These are phyloP conservation scores for Nasonia giraulti DNA, from an alignment of 1,140 invertebrate genomes.

Conservation along the genomic window DNA sequence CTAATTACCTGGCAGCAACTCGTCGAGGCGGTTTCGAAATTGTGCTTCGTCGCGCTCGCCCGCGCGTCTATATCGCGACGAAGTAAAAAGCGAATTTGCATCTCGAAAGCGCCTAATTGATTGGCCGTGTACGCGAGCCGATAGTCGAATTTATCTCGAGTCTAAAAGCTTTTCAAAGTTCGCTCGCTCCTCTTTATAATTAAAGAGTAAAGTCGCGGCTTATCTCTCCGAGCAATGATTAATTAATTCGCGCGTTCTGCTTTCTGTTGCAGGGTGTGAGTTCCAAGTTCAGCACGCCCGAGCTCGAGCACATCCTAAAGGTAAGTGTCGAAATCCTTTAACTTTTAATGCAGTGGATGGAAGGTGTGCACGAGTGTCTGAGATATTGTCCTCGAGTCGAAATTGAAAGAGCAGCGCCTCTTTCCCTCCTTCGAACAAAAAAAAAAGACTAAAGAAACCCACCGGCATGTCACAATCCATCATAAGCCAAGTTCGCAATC, in stretches of 20 bases:
- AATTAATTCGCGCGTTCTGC: slow-evolving; percentile 38
- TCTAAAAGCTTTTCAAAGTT: slow-evolving; percentile 46
- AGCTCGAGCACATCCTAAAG: slow-evolving; percentile 69
- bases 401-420: no score
- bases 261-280: slow-evolving; percentile 60
- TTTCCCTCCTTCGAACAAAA: no score
- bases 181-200: slow-evolving; percentile 13
- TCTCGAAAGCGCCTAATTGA: slow-evolving; percentile 13
- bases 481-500: neutral
- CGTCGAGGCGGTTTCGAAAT: neutral
- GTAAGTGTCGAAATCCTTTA: slow-evolving; percentile 50
- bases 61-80: no score
- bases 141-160: slow-evolving; percentile 33
- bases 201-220: neutral
- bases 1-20: neutral
- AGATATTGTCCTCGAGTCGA: no score
- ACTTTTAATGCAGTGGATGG: no score
- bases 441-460: neutral
- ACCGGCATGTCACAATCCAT: neutral
- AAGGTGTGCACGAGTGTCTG: no score
- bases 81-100: slow-evolving; percentile 26
- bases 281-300: slow-evolving; percentile 54
- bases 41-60: no score
- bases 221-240: slow-evolving; percentile 14
- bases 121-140: slow-evolving; percentile 17